Evolutionary conservation across 1,140 invertebrate genomes (phyloP), one percentile per base, ranked within the genome.

Genomic region (Mya arenaria): DNA sequence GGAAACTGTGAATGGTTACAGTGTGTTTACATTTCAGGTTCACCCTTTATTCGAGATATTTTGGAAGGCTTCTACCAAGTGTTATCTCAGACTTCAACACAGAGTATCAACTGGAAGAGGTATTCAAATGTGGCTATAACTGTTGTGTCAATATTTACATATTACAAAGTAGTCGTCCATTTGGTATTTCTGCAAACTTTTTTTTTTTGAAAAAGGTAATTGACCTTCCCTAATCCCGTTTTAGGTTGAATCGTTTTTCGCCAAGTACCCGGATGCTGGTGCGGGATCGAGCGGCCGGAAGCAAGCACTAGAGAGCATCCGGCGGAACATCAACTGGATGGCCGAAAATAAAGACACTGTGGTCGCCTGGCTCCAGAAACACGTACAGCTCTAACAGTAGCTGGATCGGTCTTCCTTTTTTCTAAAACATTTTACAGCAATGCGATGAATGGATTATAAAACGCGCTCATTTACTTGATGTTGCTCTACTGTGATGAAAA

Each of bases 291-390:
- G 94, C n/a, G 95, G 95, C 0, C 93, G 97, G 52, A 91, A 94
- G 32, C 94, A 95, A 84, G 96, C 97, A 0, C 86, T 97, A 1
- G 97, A 97, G 91, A 95, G 92, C 15, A 96, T 98, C 0, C 91
- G 94, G 30, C 95, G 95, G 86, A 98, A 98, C 89, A 97, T 98
- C 4, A 95, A 95, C 68, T 98, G 97, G 97, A 89, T 91, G 84
- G 78, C 87, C 23, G 85, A 41, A 8, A 84, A 89, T 65, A 78
- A 88, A 66, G 34, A 83, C 23, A 75, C 55, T 10, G 87, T 92
- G 58, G 74, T 82, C 10, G 39, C 86, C 2, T 92, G 88, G 88
- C 60, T 92, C 25, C n/a, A 39, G 30, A 4, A 32, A n/a, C 13
- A 74, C 17, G 44, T 55, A 32, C 48, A n/a, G n/a, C n/a, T n/a